Conservation (phyloP, 2,113 vertebrate species). For the Clarias macrocephalus region DNA sequence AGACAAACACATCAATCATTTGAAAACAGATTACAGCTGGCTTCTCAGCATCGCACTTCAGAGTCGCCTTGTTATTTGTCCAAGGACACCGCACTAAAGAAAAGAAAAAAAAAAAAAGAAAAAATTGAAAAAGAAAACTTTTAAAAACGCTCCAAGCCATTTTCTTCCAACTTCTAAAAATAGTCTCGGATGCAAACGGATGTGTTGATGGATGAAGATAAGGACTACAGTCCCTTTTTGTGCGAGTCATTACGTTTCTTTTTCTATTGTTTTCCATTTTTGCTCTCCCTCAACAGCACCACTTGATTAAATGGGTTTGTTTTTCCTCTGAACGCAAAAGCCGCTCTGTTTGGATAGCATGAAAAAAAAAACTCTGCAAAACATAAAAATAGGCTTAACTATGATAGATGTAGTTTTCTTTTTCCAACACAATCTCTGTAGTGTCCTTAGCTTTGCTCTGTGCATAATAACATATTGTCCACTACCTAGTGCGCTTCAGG, state of each 20-base stretch:
- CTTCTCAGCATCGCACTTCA: neutral
- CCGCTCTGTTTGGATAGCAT: neutral
- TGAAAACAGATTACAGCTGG: slow-evolving; percentile 8
- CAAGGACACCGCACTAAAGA: neutral
- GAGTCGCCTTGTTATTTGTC: neutral
- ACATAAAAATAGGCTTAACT: neutral
- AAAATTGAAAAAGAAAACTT: neutral
- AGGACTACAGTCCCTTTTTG: neutral
- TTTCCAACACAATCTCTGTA: neutral
- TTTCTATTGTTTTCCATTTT: neutral
- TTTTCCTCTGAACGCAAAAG: neutral
- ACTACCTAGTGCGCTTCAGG: neutral
- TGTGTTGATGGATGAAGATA: neutral
- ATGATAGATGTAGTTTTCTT: neutral
- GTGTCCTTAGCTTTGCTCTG: neutral
- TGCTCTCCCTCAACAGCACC: neutral
- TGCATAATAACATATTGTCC: neutral
- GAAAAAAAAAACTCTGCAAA: neutral
- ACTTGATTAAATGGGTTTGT: slow-evolving; percentile 13
- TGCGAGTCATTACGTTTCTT: neutral
- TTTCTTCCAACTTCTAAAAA: neutral
- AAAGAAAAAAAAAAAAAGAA: neutral
- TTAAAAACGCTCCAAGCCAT: neutral
- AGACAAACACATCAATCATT: slow-evolving; percentile 3
- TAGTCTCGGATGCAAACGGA: neutral